Base-by-base conservation (phyloP, 2,797 vertebrate genomes). In the Columba guinea region DNA sequence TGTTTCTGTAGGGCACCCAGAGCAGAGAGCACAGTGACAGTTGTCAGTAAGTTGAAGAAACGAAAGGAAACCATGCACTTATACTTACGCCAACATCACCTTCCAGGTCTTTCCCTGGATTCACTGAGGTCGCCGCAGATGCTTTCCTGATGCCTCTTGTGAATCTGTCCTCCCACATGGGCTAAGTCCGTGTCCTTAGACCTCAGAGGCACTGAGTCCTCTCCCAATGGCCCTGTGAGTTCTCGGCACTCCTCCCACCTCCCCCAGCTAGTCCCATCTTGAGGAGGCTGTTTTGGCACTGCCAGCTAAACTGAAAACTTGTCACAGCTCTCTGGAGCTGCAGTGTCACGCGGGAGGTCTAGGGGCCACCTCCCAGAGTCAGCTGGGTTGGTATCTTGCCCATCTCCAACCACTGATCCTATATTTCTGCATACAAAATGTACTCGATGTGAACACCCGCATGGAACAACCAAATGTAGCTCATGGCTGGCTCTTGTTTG, bases 81-180 rank as follows among this genome's bases (percentile, higher is more conserved):
- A 28, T 91, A 87, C 91, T 96, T 69, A 93, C 78, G 89, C 68
- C 78, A 73, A 44, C 65, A 84, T 59, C 70, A 89, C 67, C 69
- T 48, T 63, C 78, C 68, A 39, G 52, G n/a, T 58, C 75, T 59
- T 41, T 55, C 19, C 65, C 80, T 89, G 84, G 69, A 62, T 73
- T 76, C 64, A 64, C 48, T 65, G 82, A 76, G 56, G 35, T 26
- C 79, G 70, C 55, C 1, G 14, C 44, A 52, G 81, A 35, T 52
- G 64, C 34, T 63, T 68, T 89, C 68, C 60, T 65, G 56, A 79
- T 74, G 85, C 71, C 71, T 90, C 55, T 8, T 37, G 37, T 39
- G 63, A 28, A 28, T 7, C 32, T 51, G 62, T 88, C 52, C 52
- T 92, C 90, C 53, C 65, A 53, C n/a, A 34, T 1, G n/a, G 0